Percentiles rank a stretch among this genome's conserved stretches.
These are phyloP conservation scores for Nezara viridula DNA, from an alignment of 2,888 invertebrate genomes.

Conservation along the genomic window DNA sequence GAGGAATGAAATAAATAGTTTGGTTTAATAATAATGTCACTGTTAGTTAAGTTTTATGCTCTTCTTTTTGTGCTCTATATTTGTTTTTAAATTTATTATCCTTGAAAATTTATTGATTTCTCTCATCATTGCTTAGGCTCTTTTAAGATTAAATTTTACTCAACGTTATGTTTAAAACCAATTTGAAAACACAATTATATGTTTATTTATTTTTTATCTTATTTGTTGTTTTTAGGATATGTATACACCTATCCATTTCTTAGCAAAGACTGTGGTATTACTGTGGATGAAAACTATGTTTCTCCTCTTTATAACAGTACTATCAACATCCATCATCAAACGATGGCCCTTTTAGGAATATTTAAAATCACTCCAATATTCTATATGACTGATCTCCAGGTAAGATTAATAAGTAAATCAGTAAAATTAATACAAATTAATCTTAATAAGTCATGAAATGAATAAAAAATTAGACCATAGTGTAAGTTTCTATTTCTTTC, in stretches of 20 bases:
- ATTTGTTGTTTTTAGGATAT: conserved; percentile 74
- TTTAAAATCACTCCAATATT: conserved; percentile 73
- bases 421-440: too few species aligned
- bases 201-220: not conserved
- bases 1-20: too few species aligned
- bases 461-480: not conserved
- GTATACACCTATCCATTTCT: conserved; percentile 84
- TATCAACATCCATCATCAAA: conserved; percentile 84
- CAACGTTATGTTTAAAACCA: not conserved
- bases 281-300: conserved; percentile 84
- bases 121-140: too few species aligned
- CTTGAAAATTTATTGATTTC: too few species aligned
- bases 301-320: conserved; percentile 89
- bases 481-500: not conserved
- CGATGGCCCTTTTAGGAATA: conserved; percentile 87
- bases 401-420: conserved; percentile 69
- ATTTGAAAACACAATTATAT: not conserved
- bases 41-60: too few species aligned
- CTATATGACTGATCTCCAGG: conserved; percentile 70
- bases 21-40: too few species aligned
- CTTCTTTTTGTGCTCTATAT: too few species aligned
- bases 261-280: conserved; percentile 77
- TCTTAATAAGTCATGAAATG: not conserved
- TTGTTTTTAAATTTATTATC: too few species aligned
- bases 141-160: too few species aligned